phyloP scores from a whole-genome alignment of 2,888 invertebrate genomes.

The Ectobius pallidus region DNA sequence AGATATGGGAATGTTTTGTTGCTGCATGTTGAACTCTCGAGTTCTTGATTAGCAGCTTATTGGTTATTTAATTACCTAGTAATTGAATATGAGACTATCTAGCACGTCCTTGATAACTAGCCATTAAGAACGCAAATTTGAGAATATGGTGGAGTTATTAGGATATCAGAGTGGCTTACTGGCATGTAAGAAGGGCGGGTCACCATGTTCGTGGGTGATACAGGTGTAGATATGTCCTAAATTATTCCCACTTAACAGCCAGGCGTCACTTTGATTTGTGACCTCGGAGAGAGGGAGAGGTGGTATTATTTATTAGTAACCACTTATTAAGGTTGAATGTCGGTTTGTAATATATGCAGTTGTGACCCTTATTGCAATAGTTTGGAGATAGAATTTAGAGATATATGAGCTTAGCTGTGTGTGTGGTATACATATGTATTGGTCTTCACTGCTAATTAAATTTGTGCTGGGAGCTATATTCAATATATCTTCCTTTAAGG shows the following conservation, averaged over 20 bases:
- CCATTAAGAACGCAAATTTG: too few species aligned
- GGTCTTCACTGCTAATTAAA: slow-evolving; percentile 36
- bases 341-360: slow-evolving; percentile 9
- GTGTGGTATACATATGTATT: too few species aligned
- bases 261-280: slow-evolving; percentile 39
- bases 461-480: slow-evolving; percentile 35
- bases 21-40: too few species aligned
- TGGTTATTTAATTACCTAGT: too few species aligned
- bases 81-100: too few species aligned
- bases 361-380: slow-evolving; percentile 26
- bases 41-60: too few species aligned
- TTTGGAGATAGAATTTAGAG: slow-evolving; percentile 13
- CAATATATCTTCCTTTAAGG: slow-evolving; percentile 8
- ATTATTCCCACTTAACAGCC: slow-evolving; percentile 4
- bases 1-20: too few species aligned
- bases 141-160: neutral
- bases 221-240: slow-evolving; percentile 33
- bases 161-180: neutral
- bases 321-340: slow-evolving; percentile 23
- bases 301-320: slow-evolving; percentile 18
- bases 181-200: neutral
- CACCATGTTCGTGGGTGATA: neutral
- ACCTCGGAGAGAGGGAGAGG: neutral
- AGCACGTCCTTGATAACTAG: too few species aligned
- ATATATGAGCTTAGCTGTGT: slow-evolving; percentile 21